phyloP scores from a whole-genome alignment of 2,888 invertebrate genomes.

The Zele albiditarsus region DNA sequence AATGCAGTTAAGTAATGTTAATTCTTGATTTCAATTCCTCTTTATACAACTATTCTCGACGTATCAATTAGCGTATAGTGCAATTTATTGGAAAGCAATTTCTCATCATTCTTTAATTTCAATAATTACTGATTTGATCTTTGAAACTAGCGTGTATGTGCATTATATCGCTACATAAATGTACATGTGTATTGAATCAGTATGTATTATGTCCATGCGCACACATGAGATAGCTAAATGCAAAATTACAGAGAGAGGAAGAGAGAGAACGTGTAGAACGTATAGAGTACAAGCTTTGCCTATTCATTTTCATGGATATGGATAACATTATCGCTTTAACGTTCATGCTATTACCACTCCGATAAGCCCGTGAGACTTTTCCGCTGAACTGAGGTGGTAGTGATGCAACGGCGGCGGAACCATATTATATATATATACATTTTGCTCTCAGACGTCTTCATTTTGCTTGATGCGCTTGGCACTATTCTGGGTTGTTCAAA shows the following conservation, averaged over 20 bases:
- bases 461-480: not conserved
- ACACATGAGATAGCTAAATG: not conserved
- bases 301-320: slow-evolving; percentile 28
- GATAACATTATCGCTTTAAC: slow-evolving; percentile 44
- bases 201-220: not conserved
- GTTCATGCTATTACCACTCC: slow-evolving; percentile 18
- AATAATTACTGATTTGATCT: not conserved
- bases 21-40: not conserved
- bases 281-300: not conserved
- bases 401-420: not conserved
- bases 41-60: not conserved
- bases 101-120: not conserved
- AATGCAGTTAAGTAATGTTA: not conserved
- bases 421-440: slow-evolving; percentile 15
- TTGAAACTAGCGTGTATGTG: not conserved
- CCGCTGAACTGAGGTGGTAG: not conserved
- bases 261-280: slow-evolving; percentile 4
- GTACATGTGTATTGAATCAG: not conserved
- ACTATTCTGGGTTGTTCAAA: slow-evolving; percentile 36
- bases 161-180: not conserved
- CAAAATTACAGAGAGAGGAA: not conserved
- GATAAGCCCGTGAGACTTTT: slow-evolving; percentile 32
- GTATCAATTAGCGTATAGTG: not conserved
- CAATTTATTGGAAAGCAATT: not conserved
- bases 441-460: slow-evolving; percentile 18